Conservation (phyloP, 1,140 invertebrate genomes). For the Littorina saxatilis region DNA sequence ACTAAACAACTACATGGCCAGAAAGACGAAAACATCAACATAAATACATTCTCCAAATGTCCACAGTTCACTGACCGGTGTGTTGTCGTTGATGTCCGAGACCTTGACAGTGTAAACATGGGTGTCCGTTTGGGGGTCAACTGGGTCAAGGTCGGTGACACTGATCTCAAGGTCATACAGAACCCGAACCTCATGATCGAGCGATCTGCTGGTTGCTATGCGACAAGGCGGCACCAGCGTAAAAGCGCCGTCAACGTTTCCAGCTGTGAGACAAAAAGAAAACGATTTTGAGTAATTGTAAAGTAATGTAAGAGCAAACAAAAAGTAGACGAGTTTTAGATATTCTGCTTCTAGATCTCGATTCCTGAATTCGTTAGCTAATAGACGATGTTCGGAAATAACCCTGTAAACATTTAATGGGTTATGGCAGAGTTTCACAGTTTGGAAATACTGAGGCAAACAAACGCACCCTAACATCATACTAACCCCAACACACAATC, state of each 20-base stretch:
- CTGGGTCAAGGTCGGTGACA: slow-evolving; percentile 23
- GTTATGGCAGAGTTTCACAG: no score
- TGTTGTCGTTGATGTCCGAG: slow-evolving; percentile 18
- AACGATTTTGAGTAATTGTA: neutral
- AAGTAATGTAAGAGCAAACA: neutral
- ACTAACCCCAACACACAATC: no score
- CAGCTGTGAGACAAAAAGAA: neutral
- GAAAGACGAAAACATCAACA: neutral
- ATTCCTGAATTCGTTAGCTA: no score
- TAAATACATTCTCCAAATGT: neutral
- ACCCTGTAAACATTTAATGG: no score
- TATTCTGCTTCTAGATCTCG: no score
- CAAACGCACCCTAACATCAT: no score
- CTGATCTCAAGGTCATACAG: slow-evolving; percentile 8
- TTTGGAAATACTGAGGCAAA: no score
- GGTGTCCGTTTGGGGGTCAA: neutral
- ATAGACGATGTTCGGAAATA: no score
- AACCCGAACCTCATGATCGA: neutral
- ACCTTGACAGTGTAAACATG: neutral
- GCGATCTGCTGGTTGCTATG: neutral
- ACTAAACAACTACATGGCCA: no score
- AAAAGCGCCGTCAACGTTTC: neutral
- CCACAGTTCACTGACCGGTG: neutral
- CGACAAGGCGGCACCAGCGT: neutral
- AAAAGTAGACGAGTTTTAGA: no score